phyloP scores from a whole-genome alignment of 2,888 invertebrate genomes.

The Azorinus chamasolen region DNA sequence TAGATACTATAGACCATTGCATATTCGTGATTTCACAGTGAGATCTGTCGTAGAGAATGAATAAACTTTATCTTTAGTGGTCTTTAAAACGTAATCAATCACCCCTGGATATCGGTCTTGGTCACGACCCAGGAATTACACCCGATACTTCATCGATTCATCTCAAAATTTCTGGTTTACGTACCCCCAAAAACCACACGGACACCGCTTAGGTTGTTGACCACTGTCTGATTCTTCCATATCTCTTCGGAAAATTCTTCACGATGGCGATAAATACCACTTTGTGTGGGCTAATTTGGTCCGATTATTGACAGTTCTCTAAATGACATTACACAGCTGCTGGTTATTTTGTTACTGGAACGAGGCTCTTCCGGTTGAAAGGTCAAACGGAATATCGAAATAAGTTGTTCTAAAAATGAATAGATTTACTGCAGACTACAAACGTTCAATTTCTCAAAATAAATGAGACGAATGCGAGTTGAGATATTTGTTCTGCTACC shows the following conservation, averaged over 20 bases:
- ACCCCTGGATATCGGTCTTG: constrained; percentile 28
- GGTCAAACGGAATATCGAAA: constrained; percentile 9
- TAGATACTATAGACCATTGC: too few relatives aligned
- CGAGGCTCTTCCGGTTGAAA: constrained; percentile 71
- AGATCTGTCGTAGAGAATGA: too few relatives aligned
- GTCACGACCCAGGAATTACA: constrained; percentile 20
- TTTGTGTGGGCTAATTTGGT: constrained; percentile 23
- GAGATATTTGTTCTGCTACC: too few relatives aligned
- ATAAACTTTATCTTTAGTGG: not conserved
- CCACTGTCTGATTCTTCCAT: constrained; percentile 83
- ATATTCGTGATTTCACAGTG: not conserved
- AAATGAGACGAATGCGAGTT: too few relatives aligned
- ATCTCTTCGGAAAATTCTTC: constrained; percentile 5
- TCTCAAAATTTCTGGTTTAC: constrained; percentile 16
- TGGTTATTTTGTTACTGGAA: constrained; percentile 67
- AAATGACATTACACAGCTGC: constrained; percentile 77
- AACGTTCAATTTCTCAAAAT: too few relatives aligned
- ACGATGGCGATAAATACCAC: too few relatives aligned
- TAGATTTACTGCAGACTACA: too few relatives aligned
- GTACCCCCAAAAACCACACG: constrained; percentile 84
- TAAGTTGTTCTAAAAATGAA: not conserved
- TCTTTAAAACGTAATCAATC: constrained; percentile 31
- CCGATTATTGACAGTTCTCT: constrained; percentile 67
- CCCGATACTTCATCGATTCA: not conserved
- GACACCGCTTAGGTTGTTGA: constrained; percentile 78